phyloP scores from a whole-genome alignment of 2,113 vertebrate species.

The Euleptes europaea region DNA sequence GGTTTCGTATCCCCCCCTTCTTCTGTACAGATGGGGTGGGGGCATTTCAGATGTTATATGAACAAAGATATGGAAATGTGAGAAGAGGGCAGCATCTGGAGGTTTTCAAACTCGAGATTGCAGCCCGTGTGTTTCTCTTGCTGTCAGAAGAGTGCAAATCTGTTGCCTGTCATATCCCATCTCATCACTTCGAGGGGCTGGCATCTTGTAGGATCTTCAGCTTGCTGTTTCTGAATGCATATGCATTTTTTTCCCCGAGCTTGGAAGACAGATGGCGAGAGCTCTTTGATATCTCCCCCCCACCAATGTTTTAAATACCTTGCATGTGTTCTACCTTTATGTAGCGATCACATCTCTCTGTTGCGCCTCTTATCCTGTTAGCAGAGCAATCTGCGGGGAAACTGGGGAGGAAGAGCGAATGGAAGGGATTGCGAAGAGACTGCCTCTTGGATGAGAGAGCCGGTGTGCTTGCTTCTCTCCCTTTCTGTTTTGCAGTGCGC shows the following conservation, averaged over 20 bases:
- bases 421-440: conserved; percentile 22
- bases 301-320: conserved; percentile 62
- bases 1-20: conserved; percentile 59
- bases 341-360: conserved; percentile 60
- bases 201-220: conserved; percentile 88
- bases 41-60: conserved; percentile 77
- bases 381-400: conserved; percentile 31
- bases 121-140: conserved; percentile 79
- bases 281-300: conserved; percentile 74
- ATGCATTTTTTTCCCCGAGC: conserved; percentile 64
- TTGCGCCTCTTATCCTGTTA: conserved; percentile 60
- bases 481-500: background rate
- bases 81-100: conserved; percentile 88
- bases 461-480: background rate
- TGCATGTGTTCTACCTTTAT: conserved; percentile 65
- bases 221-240: conserved; percentile 81
- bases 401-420: background rate
- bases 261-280: conserved; percentile 89
- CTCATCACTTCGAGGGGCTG: conserved; percentile 91
- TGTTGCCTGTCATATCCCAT: conserved; percentile 97
- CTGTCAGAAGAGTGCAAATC: conserved; percentile 86
- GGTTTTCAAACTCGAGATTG: conserved; percentile 82
- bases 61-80: conserved; percentile 83
- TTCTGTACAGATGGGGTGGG: conserved; percentile 57
- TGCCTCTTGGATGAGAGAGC: conserved; percentile 25